Evolutionary conservation across 2,888 invertebrate genomes (phyloP), one percentile per base, ranked within the genome.

Genomic region (Drosophila algonquin): DNA sequence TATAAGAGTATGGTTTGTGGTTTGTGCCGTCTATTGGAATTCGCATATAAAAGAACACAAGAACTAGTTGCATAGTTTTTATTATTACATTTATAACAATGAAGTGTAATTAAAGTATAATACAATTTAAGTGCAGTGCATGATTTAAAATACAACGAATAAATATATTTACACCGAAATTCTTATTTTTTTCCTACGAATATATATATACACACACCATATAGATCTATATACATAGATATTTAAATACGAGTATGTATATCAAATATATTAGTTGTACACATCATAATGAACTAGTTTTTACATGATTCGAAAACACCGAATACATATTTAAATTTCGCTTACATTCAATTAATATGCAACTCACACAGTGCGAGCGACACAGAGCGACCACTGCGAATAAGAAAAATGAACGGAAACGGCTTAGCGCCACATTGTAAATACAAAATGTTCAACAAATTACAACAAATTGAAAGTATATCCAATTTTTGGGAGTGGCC

Each of bases 111-210:
- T 63, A 64, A 78, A 77, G 52, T 75, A 57, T 65, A 78, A 72
- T 75, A 70, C 83, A 69, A 63, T 65, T 67, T 76, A 79, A 63
- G 67, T 73, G 69, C 77, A 83, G 67, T 73, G 71, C 79, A 83
- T 80, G 77, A 87, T 87, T 88, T 88, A 76, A 82, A 84, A 90
- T 90, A 90, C 90, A 91, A 90, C 90, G 89, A 91, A 91, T 82
- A 84, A 76, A 87, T 80, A 88, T 75, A 87, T 81, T 84, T 79
- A 82, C 82, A 86, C 82, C 77, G 78, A 87, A 73, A 75, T 81
- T 75, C 61, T 75, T 79, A 80, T 75, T 79, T 81, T 56, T 71
- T 77, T 77, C 80, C 87, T 83, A 82, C 76, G 70, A 75, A 76
- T 76, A 81, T 82, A 89, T 60, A 80, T 71, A 65, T 65, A 78